Base-by-base conservation (phyloP, 2,113 vertebrate genomes). In the Pteropus alecto region DNA sequence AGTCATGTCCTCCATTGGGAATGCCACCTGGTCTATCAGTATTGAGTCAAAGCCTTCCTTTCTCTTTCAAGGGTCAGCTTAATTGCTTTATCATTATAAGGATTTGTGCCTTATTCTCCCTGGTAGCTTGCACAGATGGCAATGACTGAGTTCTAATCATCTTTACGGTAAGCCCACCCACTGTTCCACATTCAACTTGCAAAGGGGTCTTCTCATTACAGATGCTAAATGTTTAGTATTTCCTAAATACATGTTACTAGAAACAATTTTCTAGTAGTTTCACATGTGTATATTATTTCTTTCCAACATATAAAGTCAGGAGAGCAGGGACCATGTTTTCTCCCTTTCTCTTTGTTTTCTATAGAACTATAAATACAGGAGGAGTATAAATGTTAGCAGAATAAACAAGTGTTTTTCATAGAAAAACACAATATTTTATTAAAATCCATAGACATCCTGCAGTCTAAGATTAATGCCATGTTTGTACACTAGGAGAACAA, bases 391-490 rank as follows among this genome's bases (percentile, higher is more conserved):
- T 67, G 10, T 77, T 82, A 89, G 48, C 46, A 86, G 56, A 73
- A 68, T 70, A 43, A 74, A 84, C 22, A 63, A 85, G 28, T 73
- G 33, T n/a, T 96, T 88, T 84, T 74, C 48, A 84, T n/a, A 81
- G 41, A 26, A 92, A 94, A 88, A 71, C 43, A 85, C 22, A 70
- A 74, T 38, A 41, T 71, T 61, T 71, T 54, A 61, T 87, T 90
- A 90, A 88, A 97, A 82, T 74, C 28, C 41, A 79, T 35, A 65
- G 33, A 56, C 21, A 28, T 43, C 79, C 28, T 91, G 2, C 35
- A 93, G 19, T 81, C 76, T 88, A 84, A 96, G 51, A 89, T 83
- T 85, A 63, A 89, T 33, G 19, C 26, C 84, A 78, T 82, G 33
- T 85, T 86, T 92, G 28, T 30, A 61, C 15, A 54, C 28, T 61